These are phyloP conservation scores for Scaptomyza polygonia DNA, from an alignment of 2,888 invertebrate genomes.

Conservation along the genomic window DNA sequence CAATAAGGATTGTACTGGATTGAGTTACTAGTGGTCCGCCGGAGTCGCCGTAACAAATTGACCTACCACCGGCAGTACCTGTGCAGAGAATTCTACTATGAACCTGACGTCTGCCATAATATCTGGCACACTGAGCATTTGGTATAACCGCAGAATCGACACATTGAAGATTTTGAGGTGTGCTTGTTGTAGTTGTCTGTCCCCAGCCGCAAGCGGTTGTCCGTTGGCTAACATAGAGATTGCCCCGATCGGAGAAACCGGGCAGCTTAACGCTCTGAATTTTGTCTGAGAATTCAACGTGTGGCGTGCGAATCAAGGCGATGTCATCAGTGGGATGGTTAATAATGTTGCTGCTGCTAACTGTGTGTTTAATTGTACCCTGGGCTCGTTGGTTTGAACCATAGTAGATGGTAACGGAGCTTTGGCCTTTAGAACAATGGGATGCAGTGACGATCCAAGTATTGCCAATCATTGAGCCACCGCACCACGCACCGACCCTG, in stretches of 20 bases:
- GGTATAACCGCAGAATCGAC: slow-evolving; percentile 61
- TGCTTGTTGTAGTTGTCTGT: slow-evolving; percentile 34
- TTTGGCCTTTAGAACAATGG: slow-evolving; percentile 26
- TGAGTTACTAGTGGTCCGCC: slow-evolving; percentile 41
- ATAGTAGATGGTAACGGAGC: slow-evolving; percentile 58
- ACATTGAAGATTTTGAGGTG: slow-evolving; percentile 69
- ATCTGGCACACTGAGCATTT: slow-evolving; percentile 81
- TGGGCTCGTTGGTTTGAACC: slow-evolving; percentile 61
- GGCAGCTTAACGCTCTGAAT: slow-evolving; percentile 28
- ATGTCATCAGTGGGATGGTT: slow-evolving; percentile 55
- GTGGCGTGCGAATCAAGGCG: slow-evolving; percentile 50
- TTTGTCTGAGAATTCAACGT: slow-evolving; percentile 16
- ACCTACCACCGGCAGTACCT: slow-evolving; percentile 28
- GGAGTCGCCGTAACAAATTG: slow-evolving; percentile 42
- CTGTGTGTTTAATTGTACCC: slow-evolving; percentile 43
- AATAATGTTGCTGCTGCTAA: slow-evolving; percentile 39
- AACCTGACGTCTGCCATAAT: slow-evolving; percentile 65
- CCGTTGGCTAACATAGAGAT: slow-evolving; percentile 18
- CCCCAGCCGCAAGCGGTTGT: slow-evolving; percentile 53
- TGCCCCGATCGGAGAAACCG: neutral
- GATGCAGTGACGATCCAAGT: slow-evolving; percentile 45
- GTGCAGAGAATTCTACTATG: slow-evolving; percentile 39
- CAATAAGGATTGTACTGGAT: slow-evolving; percentile 24
- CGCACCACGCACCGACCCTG: slow-evolving; percentile 24
- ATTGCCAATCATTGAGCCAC: slow-evolving; percentile 43